phyloP scores from a whole-genome alignment of 1,140 invertebrate genomes.

The Cydia strobilella region DNA sequence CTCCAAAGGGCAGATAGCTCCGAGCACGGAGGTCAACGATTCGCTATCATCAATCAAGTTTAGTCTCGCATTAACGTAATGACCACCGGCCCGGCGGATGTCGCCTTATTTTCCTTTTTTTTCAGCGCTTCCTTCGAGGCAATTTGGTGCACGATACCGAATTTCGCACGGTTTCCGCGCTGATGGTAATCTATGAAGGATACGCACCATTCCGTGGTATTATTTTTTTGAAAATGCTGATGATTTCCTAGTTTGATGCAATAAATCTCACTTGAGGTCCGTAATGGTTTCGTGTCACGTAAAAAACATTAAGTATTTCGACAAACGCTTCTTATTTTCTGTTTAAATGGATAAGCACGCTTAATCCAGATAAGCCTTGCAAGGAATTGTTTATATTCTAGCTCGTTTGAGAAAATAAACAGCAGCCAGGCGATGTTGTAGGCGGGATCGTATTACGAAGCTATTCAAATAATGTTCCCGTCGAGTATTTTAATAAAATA shows the following conservation, averaged over 20 bases:
- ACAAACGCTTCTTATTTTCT: slow-evolving; percentile 33
- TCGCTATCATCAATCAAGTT: slow-evolving; percentile 77
- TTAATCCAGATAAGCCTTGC: slow-evolving; percentile 30
- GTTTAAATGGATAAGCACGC: slow-evolving; percentile 30
- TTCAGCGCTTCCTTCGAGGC: slow-evolving; percentile 62
- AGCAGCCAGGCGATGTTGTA: slow-evolving; percentile 24
- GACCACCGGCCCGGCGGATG: slow-evolving; percentile 72
- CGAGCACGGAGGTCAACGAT: slow-evolving; percentile 40
- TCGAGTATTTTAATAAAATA: slow-evolving; percentile 23
- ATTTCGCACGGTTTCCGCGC: slow-evolving; percentile 62
- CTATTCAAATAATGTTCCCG: slow-evolving; percentile 28
- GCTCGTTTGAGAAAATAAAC: slow-evolving; percentile 32
- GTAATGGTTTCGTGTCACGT: slow-evolving; percentile 38
- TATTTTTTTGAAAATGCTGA: slow-evolving; percentile 50
- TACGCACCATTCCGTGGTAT: slow-evolving; percentile 54
- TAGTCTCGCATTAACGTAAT: slow-evolving; percentile 79
- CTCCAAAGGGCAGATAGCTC: slow-evolving; percentile 16
- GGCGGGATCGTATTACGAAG: slow-evolving; percentile 23
- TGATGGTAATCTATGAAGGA: slow-evolving; percentile 74
- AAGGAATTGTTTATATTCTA: slow-evolving; percentile 32
- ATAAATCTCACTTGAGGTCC: slow-evolving; percentile 51
- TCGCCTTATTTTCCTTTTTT: slow-evolving; percentile 76
- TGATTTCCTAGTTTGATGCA: slow-evolving; percentile 49
- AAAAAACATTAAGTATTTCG: slow-evolving; percentile 28
- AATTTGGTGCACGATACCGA: slow-evolving; percentile 71